These are phyloP conservation scores for Chymomyza caudatula DNA, from an alignment of 2,888 invertebrate genomes.

Conservation along the genomic window DNA sequence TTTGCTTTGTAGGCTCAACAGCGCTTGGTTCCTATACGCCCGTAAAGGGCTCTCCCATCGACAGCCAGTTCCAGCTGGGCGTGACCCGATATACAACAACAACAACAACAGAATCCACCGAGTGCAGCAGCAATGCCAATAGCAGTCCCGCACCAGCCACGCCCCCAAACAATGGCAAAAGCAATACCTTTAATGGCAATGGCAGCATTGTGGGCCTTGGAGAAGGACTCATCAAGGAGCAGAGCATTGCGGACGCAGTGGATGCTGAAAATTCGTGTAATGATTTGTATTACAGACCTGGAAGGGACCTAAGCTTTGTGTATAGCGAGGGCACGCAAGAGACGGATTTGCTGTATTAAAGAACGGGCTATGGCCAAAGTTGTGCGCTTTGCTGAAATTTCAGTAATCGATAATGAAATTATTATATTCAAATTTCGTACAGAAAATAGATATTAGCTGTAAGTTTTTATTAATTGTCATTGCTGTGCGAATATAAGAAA, in stretches of 20 bases:
- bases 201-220: conserved; percentile 53
- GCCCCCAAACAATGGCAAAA: conserved; percentile 32
- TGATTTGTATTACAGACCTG: conserved; percentile 35
- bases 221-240: conserved; percentile 49
- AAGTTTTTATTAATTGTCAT: conserved; percentile 34
- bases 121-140: conserved; percentile 20
- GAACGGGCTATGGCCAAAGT: conserved; percentile 6
- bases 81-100: conserved; percentile 80
- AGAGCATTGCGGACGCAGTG: conserved; percentile 14
- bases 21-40: conserved; percentile 91
- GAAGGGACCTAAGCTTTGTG: conserved; percentile 63
- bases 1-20: conserved; percentile 79
- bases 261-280: conserved; percentile 57
- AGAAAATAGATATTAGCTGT: conserved; percentile 56
- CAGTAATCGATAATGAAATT: conserved; percentile 9
- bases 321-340: conserved; percentile 78
- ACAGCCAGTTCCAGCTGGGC: conserved; percentile 87
- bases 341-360: conserved; percentile 77
- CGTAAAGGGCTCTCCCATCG: conserved; percentile 83
- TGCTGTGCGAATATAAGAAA: too few species aligned
- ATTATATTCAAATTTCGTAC: too few species aligned
- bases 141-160: too few species aligned
- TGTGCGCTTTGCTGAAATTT: conserved; percentile 39
- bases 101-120: conserved; percentile 42
- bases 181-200: conserved; percentile 24